Evolutionary conservation across 2,797 vertebrate genomes (phyloP).

Genomic region (Lepilemur ruficaudatus): DNA sequence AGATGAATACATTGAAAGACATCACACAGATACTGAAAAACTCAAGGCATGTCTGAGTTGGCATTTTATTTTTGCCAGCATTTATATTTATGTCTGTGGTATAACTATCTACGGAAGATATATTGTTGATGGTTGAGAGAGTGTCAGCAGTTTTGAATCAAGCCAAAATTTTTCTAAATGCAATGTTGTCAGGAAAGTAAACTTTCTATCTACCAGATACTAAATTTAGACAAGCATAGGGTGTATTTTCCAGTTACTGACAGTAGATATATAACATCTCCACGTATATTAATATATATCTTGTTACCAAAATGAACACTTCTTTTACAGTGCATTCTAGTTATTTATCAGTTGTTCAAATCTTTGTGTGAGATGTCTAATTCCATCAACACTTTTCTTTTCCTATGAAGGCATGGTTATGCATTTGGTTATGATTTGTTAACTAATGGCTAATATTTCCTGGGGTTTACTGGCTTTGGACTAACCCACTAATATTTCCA

Average conservation of each 20-base stretch:
- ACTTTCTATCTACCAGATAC: neutral
- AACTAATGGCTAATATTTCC: neutral
- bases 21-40: slow-evolving; percentile 11
- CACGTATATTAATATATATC: neutral
- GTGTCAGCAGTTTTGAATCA: slow-evolving; percentile 19
- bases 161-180: slow-evolving; percentile 38
- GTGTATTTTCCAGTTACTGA: slow-evolving; percentile 41
- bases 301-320: neutral
- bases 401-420: neutral
- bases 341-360: neutral
- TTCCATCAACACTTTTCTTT: neutral
- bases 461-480: neutral
- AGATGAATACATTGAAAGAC: neutral
- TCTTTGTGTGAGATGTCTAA: neutral
- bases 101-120: slow-evolving; percentile 29
- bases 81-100: slow-evolving; percentile 33
- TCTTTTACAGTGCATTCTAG: neutral
- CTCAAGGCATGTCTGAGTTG: neutral
- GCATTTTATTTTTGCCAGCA: slow-evolving; percentile 43
- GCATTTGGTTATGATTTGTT: neutral
- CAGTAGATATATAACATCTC: neutral
- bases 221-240: slow-evolving; percentile 29
- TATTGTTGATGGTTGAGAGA: slow-evolving; percentile 19
- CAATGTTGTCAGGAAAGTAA: slow-evolving; percentile 61
- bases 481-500: neutral